These are phyloP conservation scores for Henricia sp. DNA, from an alignment of 53 echinoderm and acorn worm species.

Conservation along the genomic window DNA sequence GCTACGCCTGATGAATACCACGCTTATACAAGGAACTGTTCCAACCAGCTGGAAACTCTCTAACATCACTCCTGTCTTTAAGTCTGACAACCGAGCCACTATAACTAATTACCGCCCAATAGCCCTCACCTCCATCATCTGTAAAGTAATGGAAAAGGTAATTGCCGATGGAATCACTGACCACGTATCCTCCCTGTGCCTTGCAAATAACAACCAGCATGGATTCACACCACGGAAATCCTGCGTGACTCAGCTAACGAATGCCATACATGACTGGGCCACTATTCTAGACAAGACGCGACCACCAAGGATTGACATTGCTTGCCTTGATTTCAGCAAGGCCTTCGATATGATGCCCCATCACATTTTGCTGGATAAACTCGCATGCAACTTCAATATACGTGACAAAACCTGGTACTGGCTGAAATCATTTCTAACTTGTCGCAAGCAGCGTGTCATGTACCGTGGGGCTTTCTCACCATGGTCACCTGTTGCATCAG, in stretches of 20 bases:
- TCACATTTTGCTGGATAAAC: background rate
- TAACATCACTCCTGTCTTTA: too few species aligned
- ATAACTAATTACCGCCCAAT: conserved; percentile 42
- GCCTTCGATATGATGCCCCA: background rate
- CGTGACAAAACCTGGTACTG: too few species aligned
- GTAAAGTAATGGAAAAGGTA: conserved; percentile 4
- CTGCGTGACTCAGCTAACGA: background rate
- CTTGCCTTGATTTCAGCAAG: background rate
- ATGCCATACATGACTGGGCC: background rate
- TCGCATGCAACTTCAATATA: background rate
- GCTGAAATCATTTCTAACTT: background rate
- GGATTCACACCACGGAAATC: background rate
- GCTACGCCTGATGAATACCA: conserved; percentile 4
- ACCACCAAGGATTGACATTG: too few species aligned
- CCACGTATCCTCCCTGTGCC: background rate
- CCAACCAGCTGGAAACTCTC: too few species aligned
- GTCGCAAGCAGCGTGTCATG: background rate
- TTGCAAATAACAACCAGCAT: background rate
- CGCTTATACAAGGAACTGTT: conserved; percentile 7
- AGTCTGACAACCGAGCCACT: too few species aligned
- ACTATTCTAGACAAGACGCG: background rate
- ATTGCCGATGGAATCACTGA: background rate
- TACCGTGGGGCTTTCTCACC: background rate
- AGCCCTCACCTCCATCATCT: conserved; percentile 5
- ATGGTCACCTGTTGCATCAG: too few species aligned